These are phyloP conservation scores for Ernsta delagoae DNA, from an alignment of 2,888 invertebrate species.

Conservation along the genomic window DNA sequence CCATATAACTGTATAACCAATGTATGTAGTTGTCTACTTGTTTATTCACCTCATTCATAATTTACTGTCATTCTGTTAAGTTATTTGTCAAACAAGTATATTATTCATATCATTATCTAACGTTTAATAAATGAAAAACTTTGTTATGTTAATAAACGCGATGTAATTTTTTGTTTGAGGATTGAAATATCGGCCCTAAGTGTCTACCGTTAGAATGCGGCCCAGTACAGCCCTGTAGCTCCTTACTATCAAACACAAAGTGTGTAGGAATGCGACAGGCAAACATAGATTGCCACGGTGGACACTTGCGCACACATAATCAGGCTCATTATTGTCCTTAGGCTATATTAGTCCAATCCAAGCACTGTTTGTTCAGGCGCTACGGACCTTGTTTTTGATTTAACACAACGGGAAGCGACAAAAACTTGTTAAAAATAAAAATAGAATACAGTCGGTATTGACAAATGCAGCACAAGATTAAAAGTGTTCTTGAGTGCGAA, in stretches of 20 bases:
- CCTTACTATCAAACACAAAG: neutral
- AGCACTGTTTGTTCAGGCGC: constrained; percentile 34
- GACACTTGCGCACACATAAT: constrained; percentile 75
- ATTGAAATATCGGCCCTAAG: no score
- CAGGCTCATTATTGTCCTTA: constrained; percentile 55
- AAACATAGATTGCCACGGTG: constrained; percentile 48
- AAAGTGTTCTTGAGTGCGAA: no score
- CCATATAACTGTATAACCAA: no score
- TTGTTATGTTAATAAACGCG: no score
- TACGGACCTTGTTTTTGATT: neutral
- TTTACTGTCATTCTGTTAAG: no score
- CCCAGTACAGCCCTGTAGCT: neutral
- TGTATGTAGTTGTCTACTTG: no score
- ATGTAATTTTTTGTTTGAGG: no score
- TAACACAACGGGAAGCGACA: neutral
- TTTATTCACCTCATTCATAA: no score
- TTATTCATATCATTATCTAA: no score
- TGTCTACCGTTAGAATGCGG: neutral
- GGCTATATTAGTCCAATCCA: constrained; percentile 44
- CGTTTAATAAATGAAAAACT: no score
- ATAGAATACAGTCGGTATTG: neutral
- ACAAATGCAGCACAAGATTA: no score
- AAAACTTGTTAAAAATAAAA: neutral
- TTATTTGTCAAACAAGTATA: no score
- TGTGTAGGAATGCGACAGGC: constrained; percentile 52